Conservation (phyloP, 2,797 vertebrate species). For the Eidolon dupreanum region DNA sequence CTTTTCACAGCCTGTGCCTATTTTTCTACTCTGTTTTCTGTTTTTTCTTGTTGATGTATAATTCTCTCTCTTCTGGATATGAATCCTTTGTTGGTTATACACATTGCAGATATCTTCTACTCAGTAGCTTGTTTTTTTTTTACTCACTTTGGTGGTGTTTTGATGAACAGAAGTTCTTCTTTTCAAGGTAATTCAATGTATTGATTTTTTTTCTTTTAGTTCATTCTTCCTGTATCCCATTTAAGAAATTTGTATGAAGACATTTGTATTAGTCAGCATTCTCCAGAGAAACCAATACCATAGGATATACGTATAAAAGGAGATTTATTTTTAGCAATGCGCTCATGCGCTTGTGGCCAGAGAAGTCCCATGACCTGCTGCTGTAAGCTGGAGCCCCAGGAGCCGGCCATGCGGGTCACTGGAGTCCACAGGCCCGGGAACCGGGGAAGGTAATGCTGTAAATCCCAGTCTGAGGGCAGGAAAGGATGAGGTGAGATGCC, state of each 20-base stretch:
- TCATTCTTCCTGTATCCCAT: not conserved
- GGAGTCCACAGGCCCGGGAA: not conserved
- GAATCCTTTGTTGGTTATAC: not conserved
- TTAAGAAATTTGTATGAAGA: conserved; percentile 27
- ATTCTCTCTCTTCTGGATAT: not conserved
- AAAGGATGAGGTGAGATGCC: not conserved
- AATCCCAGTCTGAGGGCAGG: not conserved
- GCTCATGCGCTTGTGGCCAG: not conserved
- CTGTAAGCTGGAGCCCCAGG: not conserved
- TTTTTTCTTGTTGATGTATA: not conserved
- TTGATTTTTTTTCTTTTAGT: not conserved
- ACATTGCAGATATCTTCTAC: not conserved
- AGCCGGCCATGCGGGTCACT: not conserved
- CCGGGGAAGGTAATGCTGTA: not conserved
- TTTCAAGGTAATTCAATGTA: not conserved
- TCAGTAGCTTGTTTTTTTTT: not conserved
- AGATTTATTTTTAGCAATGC: not conserved
- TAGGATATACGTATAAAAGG: not conserved
- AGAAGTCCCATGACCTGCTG: not conserved
- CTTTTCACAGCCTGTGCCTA: not conserved
- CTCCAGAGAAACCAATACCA: not conserved
- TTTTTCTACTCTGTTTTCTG: not conserved
- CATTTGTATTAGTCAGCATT: not conserved
- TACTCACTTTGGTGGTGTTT: not conserved
- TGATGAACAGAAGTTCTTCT: not conserved